Evolutionary conservation across 1,140 invertebrate species (phyloP).

Genomic region (Diorhabda elongata): DNA sequence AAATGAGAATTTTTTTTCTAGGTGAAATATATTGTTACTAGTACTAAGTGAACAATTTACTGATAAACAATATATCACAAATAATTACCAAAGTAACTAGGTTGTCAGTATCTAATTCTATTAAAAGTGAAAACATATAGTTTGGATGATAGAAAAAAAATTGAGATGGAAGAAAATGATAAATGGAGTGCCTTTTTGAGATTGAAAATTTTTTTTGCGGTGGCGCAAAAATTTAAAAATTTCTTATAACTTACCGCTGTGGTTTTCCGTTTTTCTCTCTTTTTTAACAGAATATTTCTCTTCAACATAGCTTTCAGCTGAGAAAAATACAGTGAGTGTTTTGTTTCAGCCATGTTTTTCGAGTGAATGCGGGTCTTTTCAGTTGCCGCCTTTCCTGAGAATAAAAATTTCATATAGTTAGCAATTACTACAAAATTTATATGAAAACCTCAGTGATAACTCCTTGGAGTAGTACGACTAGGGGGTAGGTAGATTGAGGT

Average conservation of each 20-base stretch:
- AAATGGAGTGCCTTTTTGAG: no score
- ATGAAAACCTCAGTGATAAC: neutral
- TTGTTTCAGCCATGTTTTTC: slow-evolving; percentile 33
- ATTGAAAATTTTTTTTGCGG: no score
- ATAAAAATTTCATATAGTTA: neutral
- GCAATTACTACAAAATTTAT: neutral
- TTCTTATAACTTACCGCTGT: slow-evolving; percentile 53
- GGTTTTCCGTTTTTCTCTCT: slow-evolving; percentile 67
- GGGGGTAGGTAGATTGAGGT: neutral
- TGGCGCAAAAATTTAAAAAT: no score
- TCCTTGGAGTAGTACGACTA: neutral
- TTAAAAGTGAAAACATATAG: no score
- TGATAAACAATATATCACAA: no score
- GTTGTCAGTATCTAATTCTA: no score
- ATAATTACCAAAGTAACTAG: no score
- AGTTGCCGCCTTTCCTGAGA: neutral
- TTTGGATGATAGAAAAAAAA: no score
- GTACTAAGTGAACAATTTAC: no score
- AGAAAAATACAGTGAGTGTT: slow-evolving; percentile 51
- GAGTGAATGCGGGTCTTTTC: neutral
- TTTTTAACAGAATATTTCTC: slow-evolving; percentile 66
- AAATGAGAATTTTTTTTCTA: no score
- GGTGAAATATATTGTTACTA: no score
- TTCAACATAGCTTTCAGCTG: slow-evolving; percentile 67
- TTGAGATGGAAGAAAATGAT: no score